Base-by-base conservation (phyloP, 2,113 vertebrate genomes). In the Podilymbus podiceps region DNA sequence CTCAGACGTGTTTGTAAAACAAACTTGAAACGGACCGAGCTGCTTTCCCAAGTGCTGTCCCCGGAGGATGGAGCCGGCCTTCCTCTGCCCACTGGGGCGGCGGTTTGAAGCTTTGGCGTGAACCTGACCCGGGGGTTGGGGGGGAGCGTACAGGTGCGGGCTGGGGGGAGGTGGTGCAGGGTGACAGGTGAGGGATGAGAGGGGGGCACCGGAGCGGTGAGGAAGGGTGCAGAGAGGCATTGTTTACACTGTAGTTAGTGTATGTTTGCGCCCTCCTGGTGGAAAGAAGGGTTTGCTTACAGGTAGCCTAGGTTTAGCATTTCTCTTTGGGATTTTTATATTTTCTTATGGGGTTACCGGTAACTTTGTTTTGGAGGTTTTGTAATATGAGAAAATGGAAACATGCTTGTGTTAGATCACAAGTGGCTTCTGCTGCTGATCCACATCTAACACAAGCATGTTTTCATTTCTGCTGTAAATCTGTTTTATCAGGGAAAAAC, bases 1-100 rank as follows among this genome's bases (percentile, higher is more conserved):
- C 53, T 89, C 53, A 33, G 38, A 67, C 16, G 20, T 35, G 81
- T 94, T 78, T 86, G 49, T 88, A 9, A 82, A 89, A 91, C 80
- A 96, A 96, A 97, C 88, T 97, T 95, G 50, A 89, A 85, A n/a
- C 12, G 15, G 66, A 80, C 35, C 1, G 35, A 64, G 25, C 19
- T 13, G 50, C 75, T 71, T 40, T 69, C 28, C 46, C 6, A 28
- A 77, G 63, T 10, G 12, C 76, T 28, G 63, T 28, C 22, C 40
- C 60, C 27, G 28, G 35, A 75, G 78, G 71, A 86, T 33, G 77
- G 35, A 91, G 22, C 30, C 31, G 58, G 62, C 77, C 67, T 82
- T 80, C 44, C 49, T 49, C 44, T 52, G 59, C 58, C 76, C 22
- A 12, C 53, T 27, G 62, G 28, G 40, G 18, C 18, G 21, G 75